phyloP scores from a whole-genome alignment of 2,113 vertebrate species.

The Brachyistius frenatus region DNA sequence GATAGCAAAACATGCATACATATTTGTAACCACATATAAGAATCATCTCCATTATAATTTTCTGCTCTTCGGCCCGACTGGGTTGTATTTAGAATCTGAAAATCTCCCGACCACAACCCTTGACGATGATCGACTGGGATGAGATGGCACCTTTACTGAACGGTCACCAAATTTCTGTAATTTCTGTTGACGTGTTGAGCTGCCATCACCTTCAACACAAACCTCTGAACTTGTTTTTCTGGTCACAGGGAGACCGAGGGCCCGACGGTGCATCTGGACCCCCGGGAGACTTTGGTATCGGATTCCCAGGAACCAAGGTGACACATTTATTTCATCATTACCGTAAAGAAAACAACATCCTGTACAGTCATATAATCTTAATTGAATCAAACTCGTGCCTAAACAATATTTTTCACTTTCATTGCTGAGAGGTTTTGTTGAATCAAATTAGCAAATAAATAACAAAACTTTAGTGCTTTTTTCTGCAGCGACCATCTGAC shows the following conservation, averaged over 20 bases:
- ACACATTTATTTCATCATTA: conserved; percentile 14
- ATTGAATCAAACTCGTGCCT: neutral
- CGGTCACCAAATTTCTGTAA: too few relatives aligned
- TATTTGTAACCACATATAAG: too few relatives aligned
- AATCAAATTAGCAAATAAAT: too few relatives aligned
- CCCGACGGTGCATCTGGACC: conserved; percentile 84
- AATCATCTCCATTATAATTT: too few relatives aligned
- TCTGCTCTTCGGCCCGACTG: too few relatives aligned
- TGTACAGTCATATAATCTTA: neutral
- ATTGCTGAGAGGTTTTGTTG: too few relatives aligned
- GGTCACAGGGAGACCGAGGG: conserved; percentile 83
- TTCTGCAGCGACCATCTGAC: too few relatives aligned
- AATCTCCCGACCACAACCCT: too few relatives aligned
- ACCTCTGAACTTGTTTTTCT: neutral
- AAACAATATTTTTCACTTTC: neutral
- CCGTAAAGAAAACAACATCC: neutral
- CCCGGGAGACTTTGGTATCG: conserved; percentile 84
- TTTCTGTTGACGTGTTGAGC: neutral
- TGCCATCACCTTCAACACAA: neutral
- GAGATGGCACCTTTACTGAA: too few relatives aligned
- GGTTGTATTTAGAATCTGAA: too few relatives aligned
- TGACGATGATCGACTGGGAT: too few relatives aligned
- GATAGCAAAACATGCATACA: neutral
- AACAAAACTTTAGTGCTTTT: too few relatives aligned
- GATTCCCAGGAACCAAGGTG: conserved; percentile 92